A percentile compares a stretch with the other conserved stretches of the same genome.
Conservation (phyloP, 2,797 vertebrate genomes). For the Malacoraja senta region DNA sequence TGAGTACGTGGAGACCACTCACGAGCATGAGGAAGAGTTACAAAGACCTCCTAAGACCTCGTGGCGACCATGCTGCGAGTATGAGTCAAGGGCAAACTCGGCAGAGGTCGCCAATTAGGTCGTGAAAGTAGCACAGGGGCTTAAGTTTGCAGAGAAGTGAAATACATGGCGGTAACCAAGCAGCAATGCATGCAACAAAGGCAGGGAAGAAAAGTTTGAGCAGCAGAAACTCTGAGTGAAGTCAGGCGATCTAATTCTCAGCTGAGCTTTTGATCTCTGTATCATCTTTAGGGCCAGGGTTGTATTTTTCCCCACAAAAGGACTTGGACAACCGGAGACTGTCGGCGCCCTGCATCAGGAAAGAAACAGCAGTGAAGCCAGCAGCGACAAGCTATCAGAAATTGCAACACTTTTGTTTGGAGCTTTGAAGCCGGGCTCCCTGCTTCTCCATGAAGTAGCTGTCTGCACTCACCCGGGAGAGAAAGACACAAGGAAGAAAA, state of each 20-base stretch:
- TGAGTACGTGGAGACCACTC: too few relatives aligned
- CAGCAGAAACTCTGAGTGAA: not conserved
- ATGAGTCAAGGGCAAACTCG: too few relatives aligned
- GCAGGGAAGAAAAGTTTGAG: not conserved
- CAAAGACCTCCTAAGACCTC: too few relatives aligned
- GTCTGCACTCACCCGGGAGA: not conserved
- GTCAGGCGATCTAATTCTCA: not conserved
- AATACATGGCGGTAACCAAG: not conserved
- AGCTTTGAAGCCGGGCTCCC: not conserved
- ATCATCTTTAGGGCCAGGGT: not conserved
- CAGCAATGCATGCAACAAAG: not conserved
- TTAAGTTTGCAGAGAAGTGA: not conserved
- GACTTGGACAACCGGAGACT: not conserved
- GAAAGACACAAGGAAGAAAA: not conserved
- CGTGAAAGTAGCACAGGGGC: too few relatives aligned
- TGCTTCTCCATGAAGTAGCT: not conserved
- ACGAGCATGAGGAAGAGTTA: too few relatives aligned
- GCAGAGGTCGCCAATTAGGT: too few relatives aligned
- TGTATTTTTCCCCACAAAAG: not conserved
- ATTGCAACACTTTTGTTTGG: not conserved
- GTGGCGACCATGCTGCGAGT: too few relatives aligned
- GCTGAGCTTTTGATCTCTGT: not conserved
- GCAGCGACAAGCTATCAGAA: not conserved
- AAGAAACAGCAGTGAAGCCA: not conserved
- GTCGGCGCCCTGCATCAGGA: not conserved